Evolutionary conservation across 2,888 invertebrate genomes (phyloP).

Genomic region (Dicyrtomina minuta): DNA sequence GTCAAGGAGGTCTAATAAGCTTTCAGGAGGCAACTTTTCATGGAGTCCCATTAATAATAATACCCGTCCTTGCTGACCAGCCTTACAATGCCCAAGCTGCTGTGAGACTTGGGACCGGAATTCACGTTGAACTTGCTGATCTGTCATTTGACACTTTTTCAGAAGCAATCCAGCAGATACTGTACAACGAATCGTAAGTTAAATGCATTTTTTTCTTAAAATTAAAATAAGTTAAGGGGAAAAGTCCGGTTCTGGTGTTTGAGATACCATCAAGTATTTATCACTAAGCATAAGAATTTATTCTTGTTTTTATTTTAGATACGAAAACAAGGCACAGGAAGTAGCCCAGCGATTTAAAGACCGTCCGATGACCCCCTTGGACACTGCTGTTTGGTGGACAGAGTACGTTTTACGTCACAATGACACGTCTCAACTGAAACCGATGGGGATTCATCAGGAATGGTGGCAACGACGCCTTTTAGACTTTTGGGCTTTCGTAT

Average conservation of each 20-base stretch:
- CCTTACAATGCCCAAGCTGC: constrained; percentile 65
- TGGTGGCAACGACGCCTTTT: constrained; percentile 8
- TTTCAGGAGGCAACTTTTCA: constrained; percentile 15
- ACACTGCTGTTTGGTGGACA: constrained; percentile 40
- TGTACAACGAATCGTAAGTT: constrained; percentile 25
- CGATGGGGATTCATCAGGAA: not conserved
- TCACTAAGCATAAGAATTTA: constrained; percentile 24
- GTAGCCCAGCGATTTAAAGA: constrained; percentile 19
- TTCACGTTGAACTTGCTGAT: constrained; percentile 58
- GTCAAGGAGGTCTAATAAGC: not conserved
- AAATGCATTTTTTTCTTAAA: not conserved
- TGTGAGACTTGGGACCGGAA: constrained; percentile 60
- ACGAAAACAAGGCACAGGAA: not conserved
- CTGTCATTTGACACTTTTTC: constrained; percentile 57
- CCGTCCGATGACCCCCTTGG: constrained; percentile 35
- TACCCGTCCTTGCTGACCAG: not conserved
- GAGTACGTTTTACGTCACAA: constrained; percentile 40
- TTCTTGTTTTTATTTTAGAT: constrained; percentile 17
- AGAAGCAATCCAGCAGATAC: constrained; percentile 24
- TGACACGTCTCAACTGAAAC: constrained; percentile 7
- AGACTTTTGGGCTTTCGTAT: constrained; percentile 7
- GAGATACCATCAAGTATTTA: no score
- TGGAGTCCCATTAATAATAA: constrained; percentile 7
- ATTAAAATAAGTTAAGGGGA: not conserved
- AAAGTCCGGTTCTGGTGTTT: not conserved